Conservation (phyloP, 2,797 vertebrate genomes). For the Eutrigla gurnardus region DNA sequence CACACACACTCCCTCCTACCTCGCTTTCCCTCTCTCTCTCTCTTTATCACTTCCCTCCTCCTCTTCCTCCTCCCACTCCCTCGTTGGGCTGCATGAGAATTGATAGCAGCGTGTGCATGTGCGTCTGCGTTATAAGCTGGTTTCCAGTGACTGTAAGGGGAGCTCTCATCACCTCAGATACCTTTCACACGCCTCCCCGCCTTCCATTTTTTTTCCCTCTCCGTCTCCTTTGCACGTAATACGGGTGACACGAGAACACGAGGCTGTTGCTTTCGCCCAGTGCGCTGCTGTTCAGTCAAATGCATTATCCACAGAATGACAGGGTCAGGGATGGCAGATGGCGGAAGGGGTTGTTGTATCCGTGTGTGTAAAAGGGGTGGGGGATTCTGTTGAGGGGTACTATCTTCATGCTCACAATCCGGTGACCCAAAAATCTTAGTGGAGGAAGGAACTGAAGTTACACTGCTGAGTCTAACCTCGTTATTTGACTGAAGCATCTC, state of each 20-base stretch:
- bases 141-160: conserved; percentile 78
- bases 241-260: conserved; percentile 68
- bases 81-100: conserved; percentile 80
- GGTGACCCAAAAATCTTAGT: conserved; percentile 43
- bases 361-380: background rate
- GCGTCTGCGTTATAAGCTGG: conserved; percentile 60
- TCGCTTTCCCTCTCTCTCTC: conserved; percentile 39
- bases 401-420: conserved; percentile 46
- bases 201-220: conserved; percentile 17
- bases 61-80: conserved; percentile 74
- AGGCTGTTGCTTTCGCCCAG: conserved; percentile 48
- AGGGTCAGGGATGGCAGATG: conserved; percentile 74
- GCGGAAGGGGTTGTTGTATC: conserved; percentile 53
- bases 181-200: conserved; percentile 69
- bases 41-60: conserved; percentile 73
- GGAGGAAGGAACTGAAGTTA: conserved; percentile 32
- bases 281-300: conserved; percentile 65
- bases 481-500: conserved; percentile 57
- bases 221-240: conserved; percentile 64
- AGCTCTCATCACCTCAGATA: conserved; percentile 81
- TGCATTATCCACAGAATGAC: conserved; percentile 76
- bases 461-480: conserved; percentile 15
- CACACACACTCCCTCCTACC: conserved; percentile 38
- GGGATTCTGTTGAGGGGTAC: conserved; percentile 34
- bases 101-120: conserved; percentile 68